Evolutionary conservation across 2,888 invertebrate species (phyloP).

Genomic region (Mimas tiliae): DNA sequence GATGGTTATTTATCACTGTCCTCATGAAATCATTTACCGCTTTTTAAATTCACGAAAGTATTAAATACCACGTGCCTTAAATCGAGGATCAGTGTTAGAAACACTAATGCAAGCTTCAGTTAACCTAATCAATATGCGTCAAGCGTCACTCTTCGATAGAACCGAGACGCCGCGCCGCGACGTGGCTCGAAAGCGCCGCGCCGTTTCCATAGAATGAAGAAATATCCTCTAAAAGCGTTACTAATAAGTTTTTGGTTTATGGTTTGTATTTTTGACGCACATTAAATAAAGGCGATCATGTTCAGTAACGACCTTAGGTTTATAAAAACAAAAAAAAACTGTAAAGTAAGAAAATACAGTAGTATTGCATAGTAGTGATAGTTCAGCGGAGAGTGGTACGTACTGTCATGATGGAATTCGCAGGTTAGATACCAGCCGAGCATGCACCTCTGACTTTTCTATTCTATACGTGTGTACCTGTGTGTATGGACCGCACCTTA

Average conservation of each 20-base stretch:
- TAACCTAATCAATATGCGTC: slow-evolving; percentile 27
- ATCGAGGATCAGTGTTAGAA: neutral
- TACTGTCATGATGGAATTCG: no score
- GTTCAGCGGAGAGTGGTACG: no score
- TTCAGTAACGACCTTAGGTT: no score
- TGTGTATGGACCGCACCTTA: no score
- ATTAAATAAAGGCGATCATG: no score
- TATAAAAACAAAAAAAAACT: no score
- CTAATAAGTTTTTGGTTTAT: neutral
- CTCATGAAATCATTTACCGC: neutral
- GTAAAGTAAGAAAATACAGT: no score
- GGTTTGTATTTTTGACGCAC: neutral
- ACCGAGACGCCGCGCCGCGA: neutral
- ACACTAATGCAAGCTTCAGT: slow-evolving; percentile 9
- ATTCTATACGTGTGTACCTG: no score
- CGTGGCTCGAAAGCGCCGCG: neutral
- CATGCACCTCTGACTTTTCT: no score
- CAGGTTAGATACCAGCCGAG: no score
- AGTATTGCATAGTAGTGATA: no score
- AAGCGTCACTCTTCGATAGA: slow-evolving; percentile 11
- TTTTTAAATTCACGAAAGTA: neutral
- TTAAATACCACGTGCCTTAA: neutral
- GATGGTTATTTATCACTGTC: no score
- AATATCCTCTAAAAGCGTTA: neutral
- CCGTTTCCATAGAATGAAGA: neutral